Conservation (phyloP, 2,888 invertebrate genomes). For the Gibbula magus region DNA sequence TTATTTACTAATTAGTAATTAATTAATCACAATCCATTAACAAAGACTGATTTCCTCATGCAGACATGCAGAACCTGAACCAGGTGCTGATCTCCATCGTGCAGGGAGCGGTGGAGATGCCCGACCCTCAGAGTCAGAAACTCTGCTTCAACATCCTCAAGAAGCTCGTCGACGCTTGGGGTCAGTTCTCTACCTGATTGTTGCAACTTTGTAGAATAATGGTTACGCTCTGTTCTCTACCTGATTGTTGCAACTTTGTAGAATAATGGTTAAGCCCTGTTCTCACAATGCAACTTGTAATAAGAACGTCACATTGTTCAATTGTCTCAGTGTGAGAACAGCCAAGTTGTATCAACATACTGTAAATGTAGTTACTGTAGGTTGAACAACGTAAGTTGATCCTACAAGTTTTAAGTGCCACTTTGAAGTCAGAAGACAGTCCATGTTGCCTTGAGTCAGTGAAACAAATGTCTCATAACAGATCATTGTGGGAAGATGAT, state of each 20-base stretch:
- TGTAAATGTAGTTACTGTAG: too few species aligned
- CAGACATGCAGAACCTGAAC: constrained; percentile 72
- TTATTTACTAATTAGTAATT: neutral
- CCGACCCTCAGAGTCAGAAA: constrained; percentile 78
- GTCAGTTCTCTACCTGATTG: constrained; percentile 51
- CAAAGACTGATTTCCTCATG: constrained; percentile 36
- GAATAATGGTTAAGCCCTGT: constrained; percentile 20
- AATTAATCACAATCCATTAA: neutral
- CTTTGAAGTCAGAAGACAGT: too few species aligned
- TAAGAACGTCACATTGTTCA: too few species aligned
- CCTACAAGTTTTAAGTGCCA: too few species aligned
- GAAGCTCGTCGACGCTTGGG: constrained; percentile 77
- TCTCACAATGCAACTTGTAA: too few species aligned
- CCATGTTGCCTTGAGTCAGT: too few species aligned
- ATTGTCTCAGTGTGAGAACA: too few species aligned
- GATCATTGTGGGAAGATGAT: too few species aligned
- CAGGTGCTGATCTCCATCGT: constrained; percentile 77
- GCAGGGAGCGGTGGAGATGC: constrained; percentile 77
- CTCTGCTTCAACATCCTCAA: constrained; percentile 76
- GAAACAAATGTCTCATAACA: too few species aligned
- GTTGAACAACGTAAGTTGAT: too few species aligned
- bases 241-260: neutral
- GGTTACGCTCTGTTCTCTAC: constrained; percentile 19
- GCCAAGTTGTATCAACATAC: too few species aligned
- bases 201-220: too few species aligned